Base-by-base conservation (phyloP, 2,113 vertebrate genomes). In the Cranoglanis bouderius region DNA sequence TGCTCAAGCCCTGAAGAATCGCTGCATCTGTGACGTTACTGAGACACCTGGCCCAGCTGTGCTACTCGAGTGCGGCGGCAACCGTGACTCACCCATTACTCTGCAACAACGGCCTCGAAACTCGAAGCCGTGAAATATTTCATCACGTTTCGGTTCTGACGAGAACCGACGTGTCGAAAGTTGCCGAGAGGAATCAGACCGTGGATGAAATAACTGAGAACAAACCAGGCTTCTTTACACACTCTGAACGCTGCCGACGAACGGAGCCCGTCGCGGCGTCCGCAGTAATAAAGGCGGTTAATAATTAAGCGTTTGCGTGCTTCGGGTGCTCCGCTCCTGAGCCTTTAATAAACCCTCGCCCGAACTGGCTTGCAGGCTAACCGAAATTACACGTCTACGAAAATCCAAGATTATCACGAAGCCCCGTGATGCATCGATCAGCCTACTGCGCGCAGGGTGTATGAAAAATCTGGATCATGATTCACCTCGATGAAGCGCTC, bases 231-330 rank as follows among this genome's bases (percentile, higher is more conserved):
- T 29, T 32, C 67, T 77, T 82, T 53, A 49, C 46, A 53, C 84
- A 53, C 49, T 63, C 61, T 16, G 32, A 32, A 67, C 8, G 51
- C 59, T 8, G 35, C 35, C 35, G 74, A 21, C n/a, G 81, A 78
- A 46, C 26, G 91, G 89, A 92, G 91, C 92, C 77, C 86, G 92
- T 93, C 91, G 92, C 93, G 89, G 91, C 88, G 93, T 93, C 92
- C 91, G 90, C 92, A 90, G 94, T 94, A 90, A 95, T 95, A 95
- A 95, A 90, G 93, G 89, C 86, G 90, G 95, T 95, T 96, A 95
- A 96, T 96, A 93, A 94, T 95, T 96, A 95, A 96, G 65, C 63
- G 24, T 46, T 83, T 88, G 84, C 8, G 77, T 18, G 63, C 77
- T 24, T 43, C 59, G 35, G 90, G 87, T 77, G 38, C 80, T 59